Evolutionary conservation across 2,113 vertebrate species (phyloP), one percentile per base, ranked within the genome.

Genomic region (Neoarius graeffei): DNA sequence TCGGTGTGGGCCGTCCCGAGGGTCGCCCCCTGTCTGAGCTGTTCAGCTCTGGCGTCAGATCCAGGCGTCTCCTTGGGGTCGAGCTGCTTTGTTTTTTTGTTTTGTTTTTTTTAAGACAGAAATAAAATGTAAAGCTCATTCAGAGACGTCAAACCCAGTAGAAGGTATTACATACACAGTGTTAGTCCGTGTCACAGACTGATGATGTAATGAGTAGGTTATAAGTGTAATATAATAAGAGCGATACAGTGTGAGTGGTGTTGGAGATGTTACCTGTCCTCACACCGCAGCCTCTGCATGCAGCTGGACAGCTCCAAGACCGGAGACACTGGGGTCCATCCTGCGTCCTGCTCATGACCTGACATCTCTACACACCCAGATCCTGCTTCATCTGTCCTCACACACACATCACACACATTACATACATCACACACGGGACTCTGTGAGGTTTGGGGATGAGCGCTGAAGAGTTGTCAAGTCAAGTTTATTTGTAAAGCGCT

Each of bases 41-140:
- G 23, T 54, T 86, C 67, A 88, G 81, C 66, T 94, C 93, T 0
- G 92, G 94, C 35, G 92, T 93, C 86, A 93, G 84, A 71, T 86
- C 88, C 25, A 94, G 91, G 76, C 77, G 91, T 79, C 92, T 89
- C 80, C 89, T 88, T 42, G 92, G 92, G 81, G 86, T 91, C 84
- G 79, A 35, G n/a, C 90, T 91, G 86, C 35, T 76, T 76, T 82
- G 42, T 19, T 48, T 30, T 42, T 83, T 66, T 50, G 60, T 62
- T 27, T 56, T 54, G 27, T 5, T 30, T 42, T 42, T 42, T 42
- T 42, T 42, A 3, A 42, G 5, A 80, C 57, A 76, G 35, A 83
- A 25, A 71, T 9, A 66, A 60, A 83, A 74, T 11, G 62, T 50
- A 7, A 64, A 64, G n/a, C 50, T 62, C 23, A 62, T 42, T 19